phyloP scores from a whole-genome alignment of 2,797 vertebrate genomes.

The Gallinago stenura region DNA sequence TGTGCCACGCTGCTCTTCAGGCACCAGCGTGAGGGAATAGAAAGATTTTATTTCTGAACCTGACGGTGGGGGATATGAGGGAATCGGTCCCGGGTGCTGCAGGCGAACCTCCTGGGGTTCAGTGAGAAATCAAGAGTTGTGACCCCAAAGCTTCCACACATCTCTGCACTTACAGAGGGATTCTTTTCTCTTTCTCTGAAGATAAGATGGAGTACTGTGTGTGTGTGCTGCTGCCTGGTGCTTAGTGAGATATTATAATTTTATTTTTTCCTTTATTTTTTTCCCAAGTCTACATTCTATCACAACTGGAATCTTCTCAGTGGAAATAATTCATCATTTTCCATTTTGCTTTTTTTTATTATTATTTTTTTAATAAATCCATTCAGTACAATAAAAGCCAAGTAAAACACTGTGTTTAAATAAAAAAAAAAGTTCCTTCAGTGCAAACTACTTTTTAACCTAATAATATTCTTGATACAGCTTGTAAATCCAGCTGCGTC shows the following conservation, averaged over 20 bases:
- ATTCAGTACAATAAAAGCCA: constrained; percentile 71
- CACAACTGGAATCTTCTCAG: constrained; percentile 49
- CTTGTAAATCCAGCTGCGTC: constrained; percentile 77
- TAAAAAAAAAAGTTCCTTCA: constrained; percentile 59
- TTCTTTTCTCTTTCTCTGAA: constrained; percentile 7
- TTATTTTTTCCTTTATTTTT: not conserved
- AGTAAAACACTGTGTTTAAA: constrained; percentile 51
- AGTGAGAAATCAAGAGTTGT: not conserved
- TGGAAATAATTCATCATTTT: constrained; percentile 69
- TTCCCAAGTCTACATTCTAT: constrained; percentile 27
- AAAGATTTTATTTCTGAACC: not conserved
- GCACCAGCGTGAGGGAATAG: not conserved
- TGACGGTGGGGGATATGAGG: not conserved
- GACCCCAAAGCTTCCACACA: not conserved
- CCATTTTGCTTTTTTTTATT: not conserved
- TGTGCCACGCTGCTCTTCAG: not conserved
- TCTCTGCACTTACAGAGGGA: constrained; percentile 4
- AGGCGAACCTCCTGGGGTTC: not conserved
- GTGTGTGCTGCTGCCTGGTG: constrained; percentile 19
- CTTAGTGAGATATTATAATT: constrained; percentile 22
- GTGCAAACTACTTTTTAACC: constrained; percentile 67
- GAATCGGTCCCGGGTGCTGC: not conserved
- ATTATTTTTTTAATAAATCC: not conserved
- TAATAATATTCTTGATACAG: constrained; percentile 61
- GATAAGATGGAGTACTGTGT: not conserved